Evolutionary conservation across 2,113 vertebrate species (phyloP).

Genomic region (Epinephelus moara): DNA sequence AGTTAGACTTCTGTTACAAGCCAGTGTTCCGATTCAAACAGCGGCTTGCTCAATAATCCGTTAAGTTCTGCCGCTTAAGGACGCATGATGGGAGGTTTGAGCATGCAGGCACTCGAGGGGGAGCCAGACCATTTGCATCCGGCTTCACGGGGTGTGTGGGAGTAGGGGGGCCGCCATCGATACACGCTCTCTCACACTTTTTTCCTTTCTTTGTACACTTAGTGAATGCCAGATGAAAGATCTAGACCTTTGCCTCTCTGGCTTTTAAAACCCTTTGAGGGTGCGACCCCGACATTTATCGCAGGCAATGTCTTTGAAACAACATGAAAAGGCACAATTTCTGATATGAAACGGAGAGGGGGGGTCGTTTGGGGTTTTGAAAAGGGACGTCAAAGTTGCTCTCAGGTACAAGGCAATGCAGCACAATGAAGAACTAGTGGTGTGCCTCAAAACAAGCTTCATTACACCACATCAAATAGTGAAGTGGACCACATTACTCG

Average conservation of each 20-base stretch:
- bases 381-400: constrained; percentile 30
- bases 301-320: constrained; percentile 71
- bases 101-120: constrained; percentile 32
- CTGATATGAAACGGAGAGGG: constrained; percentile 9
- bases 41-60: constrained; percentile 17
- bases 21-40: constrained; percentile 24
- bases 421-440: constrained; percentile 4
- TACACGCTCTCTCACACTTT: constrained; percentile 56
- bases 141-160: constrained; percentile 8
- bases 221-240: constrained; percentile 77
- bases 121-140: constrained; percentile 62
- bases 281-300: constrained; percentile 72
- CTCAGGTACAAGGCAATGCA: neutral
- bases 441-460: constrained; percentile 5
- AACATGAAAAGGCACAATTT: constrained; percentile 77
- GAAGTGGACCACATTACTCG: neutral
- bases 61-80: constrained; percentile 25
- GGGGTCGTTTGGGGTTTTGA: constrained; percentile 27
- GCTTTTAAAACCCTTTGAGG: constrained; percentile 79
- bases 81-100: constrained; percentile 20
- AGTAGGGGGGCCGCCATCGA: constrained; percentile 42
- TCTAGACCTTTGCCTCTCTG: constrained; percentile 68
- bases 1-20: neutral
- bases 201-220: constrained; percentile 68
- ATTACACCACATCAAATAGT: neutral